Evolutionary conservation across 2,888 invertebrate species (phyloP).

Genomic region (Chesias legatella): DNA sequence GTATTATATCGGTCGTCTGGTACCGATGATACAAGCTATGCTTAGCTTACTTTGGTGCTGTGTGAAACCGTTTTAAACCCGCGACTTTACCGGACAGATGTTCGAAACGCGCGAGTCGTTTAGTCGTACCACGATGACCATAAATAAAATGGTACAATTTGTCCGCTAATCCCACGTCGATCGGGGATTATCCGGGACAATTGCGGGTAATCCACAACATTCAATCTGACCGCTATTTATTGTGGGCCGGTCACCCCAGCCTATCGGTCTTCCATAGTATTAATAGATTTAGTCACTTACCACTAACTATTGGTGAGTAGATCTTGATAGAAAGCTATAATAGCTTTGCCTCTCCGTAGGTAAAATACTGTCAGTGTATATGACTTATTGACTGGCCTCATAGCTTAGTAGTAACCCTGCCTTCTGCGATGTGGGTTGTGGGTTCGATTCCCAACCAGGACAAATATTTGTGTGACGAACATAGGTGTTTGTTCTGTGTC

Average conservation of each 20-base stretch:
- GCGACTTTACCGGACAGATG: slow-evolving; percentile 27
- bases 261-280: slow-evolving; percentile 37
- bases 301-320: slow-evolving; percentile 3
- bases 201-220: slow-evolving; percentile 61
- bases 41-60: too few relatives aligned
- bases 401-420: too few relatives aligned
- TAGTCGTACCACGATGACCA: slow-evolving; percentile 35
- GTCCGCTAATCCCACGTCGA: slow-evolving; percentile 63
- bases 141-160: slow-evolving; percentile 59
- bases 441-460: too few relatives aligned
- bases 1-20: too few relatives aligned
- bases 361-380: too few relatives aligned
- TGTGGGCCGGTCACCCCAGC: slow-evolving; percentile 49
- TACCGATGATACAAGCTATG: too few relatives aligned
- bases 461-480: too few relatives aligned
- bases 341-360: too few relatives aligned
- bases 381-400: too few relatives aligned
- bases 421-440: too few relatives aligned
- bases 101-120: slow-evolving; percentile 23
- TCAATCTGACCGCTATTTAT: slow-evolving; percentile 53
- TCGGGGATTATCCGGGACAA: slow-evolving; percentile 64
- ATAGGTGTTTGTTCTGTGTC: too few relatives aligned
- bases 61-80: too few relatives aligned
- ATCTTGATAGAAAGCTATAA: neutral
- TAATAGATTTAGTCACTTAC: slow-evolving; percentile 32